Percentiles rank a stretch among this genome's conserved stretches.
These are phyloP conservation scores for Phataginus tricuspis DNA, from an alignment of 2,797 vertebrate genomes.

Conservation along the genomic window DNA sequence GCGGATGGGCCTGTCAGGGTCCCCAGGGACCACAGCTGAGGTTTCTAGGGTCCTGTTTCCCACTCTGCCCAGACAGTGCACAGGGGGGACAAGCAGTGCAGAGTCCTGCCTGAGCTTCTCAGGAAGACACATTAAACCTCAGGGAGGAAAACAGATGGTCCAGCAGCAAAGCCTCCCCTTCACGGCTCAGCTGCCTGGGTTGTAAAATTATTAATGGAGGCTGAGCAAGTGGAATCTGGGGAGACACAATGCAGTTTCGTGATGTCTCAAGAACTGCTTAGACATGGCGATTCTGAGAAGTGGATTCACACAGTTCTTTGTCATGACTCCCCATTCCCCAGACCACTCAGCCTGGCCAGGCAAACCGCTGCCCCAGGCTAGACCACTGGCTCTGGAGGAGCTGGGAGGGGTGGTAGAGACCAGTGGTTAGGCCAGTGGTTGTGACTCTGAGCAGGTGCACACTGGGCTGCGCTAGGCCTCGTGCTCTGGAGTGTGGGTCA, in stretches of 20 bases:
- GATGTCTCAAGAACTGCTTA: conserved; percentile 10
- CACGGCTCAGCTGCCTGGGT: background rate
- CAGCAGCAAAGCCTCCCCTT: background rate
- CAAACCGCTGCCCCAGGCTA: background rate
- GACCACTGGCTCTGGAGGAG: background rate
- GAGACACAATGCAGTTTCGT: background rate
- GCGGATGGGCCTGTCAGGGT: background rate
- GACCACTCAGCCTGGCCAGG: background rate
- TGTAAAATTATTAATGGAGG: conserved; percentile 17
- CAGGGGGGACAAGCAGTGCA: background rate
- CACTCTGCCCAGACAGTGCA: background rate
- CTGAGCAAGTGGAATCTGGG: background rate
- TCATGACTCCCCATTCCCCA: rapidly evolving
- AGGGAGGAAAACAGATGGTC: conserved; percentile 33
- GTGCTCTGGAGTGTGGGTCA: background rate
- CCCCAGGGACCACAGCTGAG: rapidly evolving
- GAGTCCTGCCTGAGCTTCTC: background rate
- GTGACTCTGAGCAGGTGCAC: background rate
- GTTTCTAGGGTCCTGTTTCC: background rate
- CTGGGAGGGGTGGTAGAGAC: background rate
- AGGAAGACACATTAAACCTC: background rate
- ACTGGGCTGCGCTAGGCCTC: background rate
- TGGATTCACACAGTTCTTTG: background rate
- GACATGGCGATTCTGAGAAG: background rate
- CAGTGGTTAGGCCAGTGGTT: background rate